Conservation (phyloP, 2,888 invertebrate genomes). For the Hypena proboscidalis region DNA sequence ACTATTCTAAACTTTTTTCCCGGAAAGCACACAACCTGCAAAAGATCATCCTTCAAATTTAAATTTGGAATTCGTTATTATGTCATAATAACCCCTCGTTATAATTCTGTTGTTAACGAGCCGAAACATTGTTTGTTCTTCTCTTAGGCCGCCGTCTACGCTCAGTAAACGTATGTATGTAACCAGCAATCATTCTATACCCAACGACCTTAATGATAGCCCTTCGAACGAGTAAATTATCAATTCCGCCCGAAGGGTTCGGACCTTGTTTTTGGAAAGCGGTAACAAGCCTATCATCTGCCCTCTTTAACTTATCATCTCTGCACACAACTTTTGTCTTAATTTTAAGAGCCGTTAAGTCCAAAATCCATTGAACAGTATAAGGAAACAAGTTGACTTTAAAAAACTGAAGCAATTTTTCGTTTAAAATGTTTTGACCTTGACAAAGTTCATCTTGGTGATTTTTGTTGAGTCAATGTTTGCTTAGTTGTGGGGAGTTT, state of each 20-base stretch:
- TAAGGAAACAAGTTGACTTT: constrained; percentile 23
- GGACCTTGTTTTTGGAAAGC: constrained; percentile 75
- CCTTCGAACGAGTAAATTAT: constrained; percentile 83
- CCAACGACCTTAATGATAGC: constrained; percentile 80
- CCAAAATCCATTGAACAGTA: constrained; percentile 39
- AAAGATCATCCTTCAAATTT: constrained; percentile 52
- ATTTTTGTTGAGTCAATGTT: constrained; percentile 36
- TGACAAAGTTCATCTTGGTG: constrained; percentile 45
- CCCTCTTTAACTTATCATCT: constrained; percentile 52
- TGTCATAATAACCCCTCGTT: constrained; percentile 72
- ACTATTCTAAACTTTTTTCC: constrained; percentile 10
- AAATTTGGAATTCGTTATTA: constrained; percentile 56
- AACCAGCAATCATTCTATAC: constrained; percentile 79
- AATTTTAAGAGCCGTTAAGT: constrained; percentile 40
- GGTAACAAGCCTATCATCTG: constrained; percentile 74
- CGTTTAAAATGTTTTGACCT: constrained; percentile 51
- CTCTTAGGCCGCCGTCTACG: constrained; percentile 67
- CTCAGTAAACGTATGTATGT: constrained; percentile 69
- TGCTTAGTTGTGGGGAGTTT: constrained; percentile 26
- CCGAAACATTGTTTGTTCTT: constrained; percentile 84
- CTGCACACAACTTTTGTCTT: constrained; percentile 49
- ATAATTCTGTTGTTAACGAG: constrained; percentile 80
- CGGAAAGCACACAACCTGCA: constrained; percentile 47
- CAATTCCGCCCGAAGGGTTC: constrained; percentile 81
- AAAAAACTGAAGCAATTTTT: constrained; percentile 40